Evolutionary conservation across 2,113 vertebrate species (phyloP).

Genomic region (Pomatorhinus ruficollis): DNA sequence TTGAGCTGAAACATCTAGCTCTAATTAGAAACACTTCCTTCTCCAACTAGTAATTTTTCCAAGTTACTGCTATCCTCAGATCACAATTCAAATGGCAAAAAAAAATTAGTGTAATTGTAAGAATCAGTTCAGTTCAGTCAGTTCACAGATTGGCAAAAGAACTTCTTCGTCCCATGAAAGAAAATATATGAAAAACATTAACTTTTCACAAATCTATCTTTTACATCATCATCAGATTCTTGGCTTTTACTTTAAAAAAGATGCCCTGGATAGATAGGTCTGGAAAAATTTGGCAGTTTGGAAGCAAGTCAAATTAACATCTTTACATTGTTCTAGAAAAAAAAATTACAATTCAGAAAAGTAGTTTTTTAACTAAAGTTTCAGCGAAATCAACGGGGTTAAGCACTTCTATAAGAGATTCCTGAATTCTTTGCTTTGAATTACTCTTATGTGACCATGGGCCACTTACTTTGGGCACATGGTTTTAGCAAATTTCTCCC

Average conservation of each 20-base stretch:
- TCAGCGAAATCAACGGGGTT: neutral
- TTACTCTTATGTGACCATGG: neutral
- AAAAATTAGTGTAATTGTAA: neutral
- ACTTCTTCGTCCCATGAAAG: neutral
- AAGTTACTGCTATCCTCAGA: constrained; percentile 3
- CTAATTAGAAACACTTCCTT: constrained; percentile 67
- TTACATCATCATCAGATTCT: neutral
- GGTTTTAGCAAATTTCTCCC: neutral
- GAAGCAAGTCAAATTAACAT: neutral
- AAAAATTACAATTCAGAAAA: neutral
- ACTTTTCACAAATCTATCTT: neutral
- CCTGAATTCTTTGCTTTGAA: neutral
- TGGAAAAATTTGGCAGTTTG: neutral
- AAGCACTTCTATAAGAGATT: neutral
- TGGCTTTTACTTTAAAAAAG: neutral
- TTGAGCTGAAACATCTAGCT: constrained; percentile 15
- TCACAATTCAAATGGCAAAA: neutral
- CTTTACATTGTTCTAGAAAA: neutral
- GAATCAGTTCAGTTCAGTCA: neutral
- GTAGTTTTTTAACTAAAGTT: neutral
- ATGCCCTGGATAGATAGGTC: neutral
- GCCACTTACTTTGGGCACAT: neutral
- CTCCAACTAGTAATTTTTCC: neutral
- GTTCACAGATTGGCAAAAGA: neutral
- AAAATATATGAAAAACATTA: neutral